Evolutionary conservation across 2,888 invertebrate genomes (phyloP).

Genomic region (Andrena chrysosceles): DNA sequence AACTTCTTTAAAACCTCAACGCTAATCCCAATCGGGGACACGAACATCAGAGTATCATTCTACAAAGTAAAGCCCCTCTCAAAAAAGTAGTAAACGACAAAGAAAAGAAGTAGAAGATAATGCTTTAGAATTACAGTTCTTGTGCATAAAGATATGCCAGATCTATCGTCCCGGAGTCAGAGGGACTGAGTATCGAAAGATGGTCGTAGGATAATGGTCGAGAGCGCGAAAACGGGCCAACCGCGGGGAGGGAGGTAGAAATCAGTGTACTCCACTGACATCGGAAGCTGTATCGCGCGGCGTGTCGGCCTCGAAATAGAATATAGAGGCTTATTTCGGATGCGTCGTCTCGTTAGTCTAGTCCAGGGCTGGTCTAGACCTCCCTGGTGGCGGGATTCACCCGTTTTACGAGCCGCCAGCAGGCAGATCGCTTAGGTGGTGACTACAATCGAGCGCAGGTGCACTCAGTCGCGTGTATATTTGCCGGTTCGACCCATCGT

Average conservation of each 20-base stretch:
- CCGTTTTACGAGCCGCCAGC: slow-evolving; percentile 75
- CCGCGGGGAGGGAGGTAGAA: slow-evolving; percentile 56
- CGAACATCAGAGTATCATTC: no score
- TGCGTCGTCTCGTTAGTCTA: slow-evolving; percentile 79
- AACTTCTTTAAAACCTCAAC: no score
- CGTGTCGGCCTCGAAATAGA: slow-evolving; percentile 79
- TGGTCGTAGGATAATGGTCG: slow-evolving; percentile 26
- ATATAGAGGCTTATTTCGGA: slow-evolving; percentile 81
- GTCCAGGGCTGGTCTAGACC: slow-evolving; percentile 82
- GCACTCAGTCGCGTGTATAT: slow-evolving; percentile 58
- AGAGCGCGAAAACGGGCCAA: slow-evolving; percentile 47
- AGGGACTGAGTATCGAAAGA: neutral
- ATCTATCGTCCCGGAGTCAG: neutral
- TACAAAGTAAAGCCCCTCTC: no score
- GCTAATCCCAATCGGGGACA: no score
- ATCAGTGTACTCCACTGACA: slow-evolving; percentile 67
- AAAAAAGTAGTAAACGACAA: neutral
- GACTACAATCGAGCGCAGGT: slow-evolving; percentile 66
- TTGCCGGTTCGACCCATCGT: slow-evolving; percentile 49
- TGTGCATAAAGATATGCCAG: neutral
- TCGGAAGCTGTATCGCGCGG: slow-evolving; percentile 71
- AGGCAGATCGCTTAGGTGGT: slow-evolving; percentile 62
- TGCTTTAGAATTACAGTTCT: no score
- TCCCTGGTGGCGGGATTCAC: slow-evolving; percentile 70
- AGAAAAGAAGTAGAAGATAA: neutral